Evolutionary conservation across 1,140 invertebrate species (phyloP), one percentile per base, ranked within the genome.

Genomic region (Acromyrmex charruanus): DNA sequence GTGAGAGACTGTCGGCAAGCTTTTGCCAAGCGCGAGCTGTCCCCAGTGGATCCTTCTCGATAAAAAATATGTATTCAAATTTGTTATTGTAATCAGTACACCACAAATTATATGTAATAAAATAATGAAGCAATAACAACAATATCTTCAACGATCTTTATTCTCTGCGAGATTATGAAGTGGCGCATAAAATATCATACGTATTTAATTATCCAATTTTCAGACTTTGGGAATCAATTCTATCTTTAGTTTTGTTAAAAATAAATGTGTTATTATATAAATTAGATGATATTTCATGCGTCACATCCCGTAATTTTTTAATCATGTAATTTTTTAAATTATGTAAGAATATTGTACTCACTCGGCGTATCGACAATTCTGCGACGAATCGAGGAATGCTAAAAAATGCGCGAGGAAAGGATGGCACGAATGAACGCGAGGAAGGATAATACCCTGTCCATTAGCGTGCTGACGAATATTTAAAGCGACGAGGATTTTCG

Each of bases 401-500:
- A 79, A 66, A 69, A 85, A 75, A 35, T 49, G 74, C 61, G 25
- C 21, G 59, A 21, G 69, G 65, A 59, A 84, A 75, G 77, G 75
- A 59, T 61, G 61, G 68, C 79, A 65, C 68, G 79, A 87, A 44
- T 72, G 87, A 89, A 89, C 88, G 89, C 88, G 90, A 75, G 55
- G 39, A 82, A 74, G 80, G 69, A 75, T 84, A 75, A 84, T 75
- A 74, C 80, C 55, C 68, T 58, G 77, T 81, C 88, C 87, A 92
- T 87, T 91, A 90, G 89, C 88, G 82, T 55, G 68, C 87, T 86
- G 89, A 89, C 82, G 87, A 91, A 87, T 89, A 89, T 91, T 91
- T 88, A 87, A 91, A 86, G 85, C 77, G 85, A 89, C 89, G 77
- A 51, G 66, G 88, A 89, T 91, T 91, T 88, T 82, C 72, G 68